Percentiles rank a stretch among this genome's conserved stretches.
Evolutionary conservation across 2,888 invertebrate genomes (phyloP).

Genomic region (Pyrgus malvae): DNA sequence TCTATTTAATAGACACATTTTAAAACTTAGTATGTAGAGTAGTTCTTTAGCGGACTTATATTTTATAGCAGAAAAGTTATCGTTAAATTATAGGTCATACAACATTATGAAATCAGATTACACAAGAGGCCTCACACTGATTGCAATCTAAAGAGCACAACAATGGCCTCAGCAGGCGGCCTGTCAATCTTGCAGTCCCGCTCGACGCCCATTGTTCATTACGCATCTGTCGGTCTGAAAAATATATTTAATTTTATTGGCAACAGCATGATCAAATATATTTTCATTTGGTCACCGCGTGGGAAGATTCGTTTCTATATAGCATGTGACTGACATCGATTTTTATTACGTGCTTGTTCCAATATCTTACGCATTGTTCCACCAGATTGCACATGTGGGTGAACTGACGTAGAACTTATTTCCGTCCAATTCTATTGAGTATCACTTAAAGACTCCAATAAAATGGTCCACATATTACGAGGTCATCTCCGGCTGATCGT

Average conservation of each 20-base stretch:
- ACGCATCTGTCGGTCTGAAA: conserved; percentile 65
- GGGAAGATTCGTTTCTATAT: conserved; percentile 60
- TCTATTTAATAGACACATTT: no score
- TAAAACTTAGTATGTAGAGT: no score
- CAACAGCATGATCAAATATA: conserved; percentile 68
- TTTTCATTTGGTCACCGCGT: conserved; percentile 69
- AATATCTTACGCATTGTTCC: conserved; percentile 67
- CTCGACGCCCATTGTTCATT: conserved; percentile 70
- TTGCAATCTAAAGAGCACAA: conserved; percentile 34
- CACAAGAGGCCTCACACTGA: conserved; percentile 28
- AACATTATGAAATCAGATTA: conserved; percentile 11
- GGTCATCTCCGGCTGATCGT: conserved; percentile 26
- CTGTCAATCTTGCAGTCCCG: conserved; percentile 59
- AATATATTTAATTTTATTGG: conserved; percentile 79
- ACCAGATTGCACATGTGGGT: conserved; percentile 55
- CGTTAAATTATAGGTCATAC: conserved; percentile 14
- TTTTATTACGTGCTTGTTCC: conserved; percentile 67
- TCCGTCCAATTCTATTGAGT: conserved; percentile 29
- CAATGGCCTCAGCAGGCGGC: conserved; percentile 36
- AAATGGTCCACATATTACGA: conserved; percentile 31
- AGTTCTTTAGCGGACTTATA: no score
- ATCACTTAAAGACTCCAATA: conserved; percentile 36
- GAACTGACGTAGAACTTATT: conserved; percentile 45
- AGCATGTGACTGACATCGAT: conserved; percentile 69
- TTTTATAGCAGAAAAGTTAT: no score